A percentile compares a stretch with the other conserved stretches of the same genome.
These are phyloP conservation scores for Ctenoplectra terminalis DNA, from an alignment of 1,140 invertebrate genomes.

Conservation along the genomic window DNA sequence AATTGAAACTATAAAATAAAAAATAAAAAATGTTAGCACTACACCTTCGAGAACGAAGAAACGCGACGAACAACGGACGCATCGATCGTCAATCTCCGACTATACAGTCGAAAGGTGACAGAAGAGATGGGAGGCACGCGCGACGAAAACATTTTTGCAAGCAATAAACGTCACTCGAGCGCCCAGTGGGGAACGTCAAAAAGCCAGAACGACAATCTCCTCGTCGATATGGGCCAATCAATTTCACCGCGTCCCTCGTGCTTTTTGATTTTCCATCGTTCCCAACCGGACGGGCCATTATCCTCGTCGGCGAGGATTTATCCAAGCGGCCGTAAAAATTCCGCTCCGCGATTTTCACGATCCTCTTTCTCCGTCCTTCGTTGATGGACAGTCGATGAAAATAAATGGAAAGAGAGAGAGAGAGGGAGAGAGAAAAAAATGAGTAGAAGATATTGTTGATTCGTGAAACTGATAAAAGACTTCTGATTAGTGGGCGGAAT, in stretches of 20 bases:
- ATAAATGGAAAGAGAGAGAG: too few species aligned
- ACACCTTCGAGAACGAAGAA: too few species aligned
- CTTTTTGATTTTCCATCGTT: slow-evolving; percentile 58
- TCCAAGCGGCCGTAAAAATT: slow-evolving; percentile 56
- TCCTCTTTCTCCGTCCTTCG: too few species aligned
- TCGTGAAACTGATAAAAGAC: not conserved
- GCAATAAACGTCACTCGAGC: slow-evolving; percentile 40
- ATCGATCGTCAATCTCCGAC: not conserved
- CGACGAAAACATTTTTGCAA: slow-evolving; percentile 42
- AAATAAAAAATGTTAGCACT: too few species aligned
- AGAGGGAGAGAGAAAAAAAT: too few species aligned
- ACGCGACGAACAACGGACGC: too few species aligned
- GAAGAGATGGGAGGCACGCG: not conserved
- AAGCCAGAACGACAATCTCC: slow-evolving; percentile 53
- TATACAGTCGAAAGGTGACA: not conserved
- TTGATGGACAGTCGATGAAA: not conserved
- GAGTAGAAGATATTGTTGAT: not conserved
- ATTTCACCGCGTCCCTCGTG: slow-evolving; percentile 44
- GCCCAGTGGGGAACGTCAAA: slow-evolving; percentile 23
- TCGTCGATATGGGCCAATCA: slow-evolving; percentile 55
- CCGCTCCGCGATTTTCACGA: slow-evolving; percentile 15
- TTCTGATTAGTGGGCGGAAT: not conserved
- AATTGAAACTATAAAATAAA: too few species aligned
- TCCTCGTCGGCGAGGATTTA: slow-evolving; percentile 44
- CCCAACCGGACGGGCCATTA: slow-evolving; percentile 39